Percentiles rank a stretch among this genome's conserved stretches.
Evolutionary conservation across 2,113 vertebrate genomes (phyloP).

Genomic region (Hiodon tergisus): DNA sequence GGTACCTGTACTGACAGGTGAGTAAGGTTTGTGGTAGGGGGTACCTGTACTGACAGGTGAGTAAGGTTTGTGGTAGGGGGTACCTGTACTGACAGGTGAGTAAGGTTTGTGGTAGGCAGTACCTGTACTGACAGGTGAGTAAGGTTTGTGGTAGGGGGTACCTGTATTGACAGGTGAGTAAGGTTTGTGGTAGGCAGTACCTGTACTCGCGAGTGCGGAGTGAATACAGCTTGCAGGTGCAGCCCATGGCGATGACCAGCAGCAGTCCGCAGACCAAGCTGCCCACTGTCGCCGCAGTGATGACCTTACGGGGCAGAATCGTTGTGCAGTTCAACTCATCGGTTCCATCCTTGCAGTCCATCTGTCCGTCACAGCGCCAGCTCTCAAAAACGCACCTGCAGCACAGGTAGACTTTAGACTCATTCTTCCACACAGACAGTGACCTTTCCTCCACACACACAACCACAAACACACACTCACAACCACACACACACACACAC

Average conservation of each 20-base stretch:
- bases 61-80: no score
- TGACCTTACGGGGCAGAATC: constrained; percentile 79
- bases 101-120: no score
- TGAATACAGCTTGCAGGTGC: constrained; percentile 84
- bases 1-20: no score
- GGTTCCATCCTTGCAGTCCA: constrained; percentile 78
- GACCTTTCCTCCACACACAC: neutral
- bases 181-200: constrained; percentile 35
- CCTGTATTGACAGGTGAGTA: neutral
- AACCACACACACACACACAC: neutral
- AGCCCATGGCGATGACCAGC: constrained; percentile 83
- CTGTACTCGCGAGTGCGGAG: constrained; percentile 76
- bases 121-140: neutral
- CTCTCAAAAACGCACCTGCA: constrained; percentile 83
- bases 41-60: no score
- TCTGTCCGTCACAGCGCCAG: constrained; percentile 85
- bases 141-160: neutral
- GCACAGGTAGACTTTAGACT: neutral
- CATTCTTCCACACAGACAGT: neutral
- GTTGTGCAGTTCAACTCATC: constrained; percentile 80
- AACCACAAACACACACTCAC: neutral
- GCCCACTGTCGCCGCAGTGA: constrained; percentile 80
- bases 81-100: no score
- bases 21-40: no score
- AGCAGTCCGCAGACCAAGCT: constrained; percentile 82